Evolutionary conservation across 2,797 vertebrate genomes (phyloP).

Genomic region (Anguilla anguilla): DNA sequence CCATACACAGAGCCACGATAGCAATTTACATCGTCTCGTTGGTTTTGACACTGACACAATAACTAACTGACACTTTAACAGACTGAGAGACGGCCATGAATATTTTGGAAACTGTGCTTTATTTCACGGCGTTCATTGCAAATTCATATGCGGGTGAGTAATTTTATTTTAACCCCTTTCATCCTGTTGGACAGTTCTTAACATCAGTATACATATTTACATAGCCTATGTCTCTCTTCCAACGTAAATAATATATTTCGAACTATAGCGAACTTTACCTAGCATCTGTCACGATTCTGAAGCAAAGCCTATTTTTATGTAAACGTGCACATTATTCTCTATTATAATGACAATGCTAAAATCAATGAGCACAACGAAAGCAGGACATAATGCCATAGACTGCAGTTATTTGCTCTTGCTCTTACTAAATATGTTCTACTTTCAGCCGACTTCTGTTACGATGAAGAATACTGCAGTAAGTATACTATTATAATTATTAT

Average conservation of each 20-base stretch:
- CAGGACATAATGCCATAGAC: neutral
- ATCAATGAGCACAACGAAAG: neutral
- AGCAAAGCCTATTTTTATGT: no score
- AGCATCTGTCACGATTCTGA: no score
- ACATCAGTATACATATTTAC: neutral
- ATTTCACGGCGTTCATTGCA: constrained; percentile 42
- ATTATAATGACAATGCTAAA: neutral
- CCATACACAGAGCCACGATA: neutral
- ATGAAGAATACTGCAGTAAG: constrained; percentile 70
- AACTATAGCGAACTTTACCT: no score
- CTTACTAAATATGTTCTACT: constrained; percentile 24
- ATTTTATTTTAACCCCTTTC: neutral
- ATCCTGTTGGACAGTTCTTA: neutral
- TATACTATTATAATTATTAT: constrained; percentile 25
- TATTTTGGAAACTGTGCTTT: constrained; percentile 41
- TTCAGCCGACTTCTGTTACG: constrained; percentile 72
- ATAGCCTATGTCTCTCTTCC: no score
- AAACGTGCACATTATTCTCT: no score
- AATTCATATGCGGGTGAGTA: constrained; percentile 56
- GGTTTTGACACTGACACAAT: neutral
- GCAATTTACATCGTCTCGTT: neutral
- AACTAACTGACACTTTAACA: neutral
- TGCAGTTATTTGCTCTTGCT: neutral
- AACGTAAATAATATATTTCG: no score
- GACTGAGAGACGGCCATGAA: neutral